Conservation (phyloP, 2,797 vertebrate species). For the Syndactyla subalaris region DNA sequence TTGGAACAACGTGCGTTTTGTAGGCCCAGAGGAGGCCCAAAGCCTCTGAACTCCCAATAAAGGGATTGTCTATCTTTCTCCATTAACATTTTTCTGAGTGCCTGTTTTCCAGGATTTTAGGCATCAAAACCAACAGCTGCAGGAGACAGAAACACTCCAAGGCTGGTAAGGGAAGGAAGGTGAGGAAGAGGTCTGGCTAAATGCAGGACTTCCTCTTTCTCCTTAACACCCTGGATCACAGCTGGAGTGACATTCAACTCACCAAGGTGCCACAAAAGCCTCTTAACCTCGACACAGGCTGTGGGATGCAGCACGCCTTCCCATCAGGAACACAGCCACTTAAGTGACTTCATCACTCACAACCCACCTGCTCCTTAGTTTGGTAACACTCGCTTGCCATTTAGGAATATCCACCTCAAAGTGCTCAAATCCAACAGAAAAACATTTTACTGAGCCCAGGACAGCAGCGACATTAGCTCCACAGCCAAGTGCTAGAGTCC, state of each 20-base stretch:
- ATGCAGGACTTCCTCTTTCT: background rate
- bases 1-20: too few relatives aligned
- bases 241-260: background rate
- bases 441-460: fast-evolving
- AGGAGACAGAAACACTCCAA: background rate
- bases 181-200: background rate
- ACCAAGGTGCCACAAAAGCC: background rate
- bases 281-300: fast-evolving
- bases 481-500: background rate
- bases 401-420: background rate
- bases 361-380: background rate
- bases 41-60: too few relatives aligned
- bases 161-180: background rate
- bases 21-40: too few relatives aligned
- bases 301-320: background rate
- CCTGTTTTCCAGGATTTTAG: too few relatives aligned
- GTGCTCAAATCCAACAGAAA: background rate
- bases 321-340: background rate
- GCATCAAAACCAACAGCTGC: background rate
- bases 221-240: background rate
- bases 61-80: too few relatives aligned
- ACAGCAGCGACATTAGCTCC: background rate
- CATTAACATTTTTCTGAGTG: too few relatives aligned
- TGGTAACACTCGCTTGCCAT: background rate
- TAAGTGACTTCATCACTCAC: background rate